Evolutionary conservation across 2,113 vertebrate species (phyloP).

Genomic region (Xyrauchen texanus): DNA sequence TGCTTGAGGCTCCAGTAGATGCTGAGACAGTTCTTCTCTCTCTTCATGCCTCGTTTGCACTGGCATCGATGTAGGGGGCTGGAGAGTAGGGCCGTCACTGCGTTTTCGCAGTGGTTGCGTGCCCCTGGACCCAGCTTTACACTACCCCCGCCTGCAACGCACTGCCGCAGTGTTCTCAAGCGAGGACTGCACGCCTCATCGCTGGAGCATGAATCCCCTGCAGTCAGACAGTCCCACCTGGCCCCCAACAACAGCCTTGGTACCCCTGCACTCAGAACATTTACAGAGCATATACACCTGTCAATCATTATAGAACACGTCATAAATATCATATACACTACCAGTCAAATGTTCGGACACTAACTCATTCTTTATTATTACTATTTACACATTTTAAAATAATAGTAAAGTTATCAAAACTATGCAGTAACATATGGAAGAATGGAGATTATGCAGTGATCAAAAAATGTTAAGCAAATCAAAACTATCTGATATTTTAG

Average conservation of each 20-base stretch:
- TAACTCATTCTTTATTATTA: no score
- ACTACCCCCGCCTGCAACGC: conserved; percentile 87
- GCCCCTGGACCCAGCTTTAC: conserved; percentile 86
- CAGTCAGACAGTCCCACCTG: conserved; percentile 84
- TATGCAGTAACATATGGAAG: no score
- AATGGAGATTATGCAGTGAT: no score
- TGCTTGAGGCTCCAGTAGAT: conserved; percentile 96
- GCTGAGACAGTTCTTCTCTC: conserved; percentile 89
- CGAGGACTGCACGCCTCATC: conserved; percentile 89
- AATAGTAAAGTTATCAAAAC: no score
- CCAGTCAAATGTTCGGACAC: no score
- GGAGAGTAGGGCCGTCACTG: conserved; percentile 83
- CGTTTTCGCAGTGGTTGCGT: conserved; percentile 85
- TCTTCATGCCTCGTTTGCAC: conserved; percentile 91
- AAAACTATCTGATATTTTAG: no score
- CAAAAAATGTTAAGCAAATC: no score
- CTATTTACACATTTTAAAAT: no score
- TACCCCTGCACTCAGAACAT: conserved; percentile 63
- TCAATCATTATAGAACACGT: background rate
- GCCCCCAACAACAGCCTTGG: conserved; percentile 60
- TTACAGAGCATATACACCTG: background rate
- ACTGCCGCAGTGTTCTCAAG: conserved; percentile 88
- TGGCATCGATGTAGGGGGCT: conserved; percentile 88
- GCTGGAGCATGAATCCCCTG: conserved; percentile 84
- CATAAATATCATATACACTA: background rate